Base-by-base conservation (phyloP, 2,888 invertebrate species). In the Papilio demoleus region DNA sequence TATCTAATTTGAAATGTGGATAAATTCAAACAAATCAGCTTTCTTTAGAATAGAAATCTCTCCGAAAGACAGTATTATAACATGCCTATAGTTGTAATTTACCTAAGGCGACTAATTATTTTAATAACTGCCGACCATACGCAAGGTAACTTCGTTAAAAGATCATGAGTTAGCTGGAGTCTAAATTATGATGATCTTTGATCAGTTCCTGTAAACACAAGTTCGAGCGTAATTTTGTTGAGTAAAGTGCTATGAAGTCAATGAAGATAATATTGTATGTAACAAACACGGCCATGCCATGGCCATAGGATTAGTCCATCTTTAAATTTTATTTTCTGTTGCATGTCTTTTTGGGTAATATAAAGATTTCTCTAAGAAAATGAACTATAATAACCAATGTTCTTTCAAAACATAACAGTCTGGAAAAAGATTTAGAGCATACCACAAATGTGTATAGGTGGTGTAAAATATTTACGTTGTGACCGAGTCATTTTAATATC, bases 121-220 rank as follows among this genome's bases (percentile, higher is more conserved):
- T 27, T 4, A 17, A 11, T 60, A 66, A 66, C 60, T 47, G 38
- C 19, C 36, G 47, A 50, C 58, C 45, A 45, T 65, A 61, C 53
- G 45, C 31, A 45, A 24, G 34, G 24, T 68, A 59, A 59, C 76
- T 74, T 77, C 75, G 80, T 76, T 81, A 82, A 84, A 85, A 87
- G 85, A 86, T 83, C 82, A 80, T 83, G 82, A 81, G 88, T 83
- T 82, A 81, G 89, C 81, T 90, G 87, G 79, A 87, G 84, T 83
- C 77, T 88, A 90, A 90, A 88, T 84, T 82, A 76, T 11, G 88
- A 90, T 90, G 88, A 85, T 86, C 87, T 80, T 83, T 84, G 90
- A 88, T 86, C 88, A 86, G 76, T 79, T 77, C 79, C 81, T 81
- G 79, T 80, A 85, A 38, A 64, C 47, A 81, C 84, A 82, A 80